Base-by-base conservation (phyloP, 1,140 invertebrate genomes). In the Pollicipes pollicipes region DNA sequence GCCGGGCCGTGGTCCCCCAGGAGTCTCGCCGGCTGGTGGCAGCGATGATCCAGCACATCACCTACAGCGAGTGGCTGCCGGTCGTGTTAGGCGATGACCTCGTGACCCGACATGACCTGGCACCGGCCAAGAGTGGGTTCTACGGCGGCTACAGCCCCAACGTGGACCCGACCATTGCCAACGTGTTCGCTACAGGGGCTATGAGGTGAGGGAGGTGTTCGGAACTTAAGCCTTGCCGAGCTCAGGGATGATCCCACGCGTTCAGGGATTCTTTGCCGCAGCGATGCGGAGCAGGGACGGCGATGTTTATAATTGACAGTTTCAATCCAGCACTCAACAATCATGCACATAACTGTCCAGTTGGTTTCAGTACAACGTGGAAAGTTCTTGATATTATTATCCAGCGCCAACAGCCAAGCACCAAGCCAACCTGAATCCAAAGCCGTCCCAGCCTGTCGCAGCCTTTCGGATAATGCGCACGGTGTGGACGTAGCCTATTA, bases 161-260 rank as follows among this genome's bases (percentile, higher is more conserved):
- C 30, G 85, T 93, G 0, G 86, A 94, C 80, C 88, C 91, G 0
- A 85, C 86, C 0, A 83, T 91, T 3, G 78, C 93, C 2, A 93
- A 95, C 76, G 90, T 90, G 76, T 91, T 94, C 76, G 87, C 91
- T 0, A 91, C 86, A 0, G 90, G 90, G 21, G 91, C 91, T 28
- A 71, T 63, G 32, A 73, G 72, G 72, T 73, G 26, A 69, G n/a
- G 28, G 0, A 4, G 30, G 30, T 28, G 66, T 28, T 29, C 66
- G 66, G 28, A 0, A 4, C 30, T 10, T 67, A 30, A 28, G 66
- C 29, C 66, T 3, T 67, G 16, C 28, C 66, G 29, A 28, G 66
- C 29, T 28, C 28, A 10, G 66, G 66, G 30, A 28, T 67, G 66
- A 67, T 29, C 13, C 66, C 30, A 6, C 66, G 28, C 0, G 66